A percentile compares a stretch with the other conserved stretches of the same genome.
These are phyloP conservation scores for Drosophila arizonae DNA, from an alignment of 1,140 invertebrate genomes.

Conservation along the genomic window DNA sequence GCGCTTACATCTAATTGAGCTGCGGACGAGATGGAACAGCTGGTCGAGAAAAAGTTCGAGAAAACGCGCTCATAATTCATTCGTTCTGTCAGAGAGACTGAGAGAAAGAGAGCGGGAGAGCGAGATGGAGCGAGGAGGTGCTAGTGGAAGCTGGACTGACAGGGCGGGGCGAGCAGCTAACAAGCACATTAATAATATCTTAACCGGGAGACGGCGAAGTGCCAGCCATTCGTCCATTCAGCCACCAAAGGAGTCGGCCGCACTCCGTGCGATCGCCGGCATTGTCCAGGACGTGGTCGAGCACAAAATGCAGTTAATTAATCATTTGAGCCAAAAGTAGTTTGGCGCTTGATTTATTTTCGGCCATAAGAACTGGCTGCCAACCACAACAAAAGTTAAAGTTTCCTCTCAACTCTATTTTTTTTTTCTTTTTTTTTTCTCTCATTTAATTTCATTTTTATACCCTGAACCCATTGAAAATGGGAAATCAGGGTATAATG, in stretches of 20 bases:
- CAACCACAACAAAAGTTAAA: constrained; percentile 66
- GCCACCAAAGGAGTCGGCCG: too few relatives aligned
- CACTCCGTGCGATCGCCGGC: constrained; percentile 1
- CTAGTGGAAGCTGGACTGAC: background rate
- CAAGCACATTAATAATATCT: constrained; percentile 79
- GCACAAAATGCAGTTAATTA: constrained; percentile 78
- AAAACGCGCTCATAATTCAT: constrained; percentile 70
- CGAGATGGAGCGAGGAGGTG: background rate
- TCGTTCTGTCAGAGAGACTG: too few relatives aligned
- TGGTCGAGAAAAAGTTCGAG: background rate
- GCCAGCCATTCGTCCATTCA: constrained; percentile 37
- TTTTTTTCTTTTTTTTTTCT: constrained; percentile 32
- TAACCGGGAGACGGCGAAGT: constrained; percentile 57
- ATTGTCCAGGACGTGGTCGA: constrained; percentile 36
- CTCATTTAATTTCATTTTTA: too few relatives aligned
- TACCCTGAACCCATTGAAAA: too few relatives aligned
- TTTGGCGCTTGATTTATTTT: constrained; percentile 76
- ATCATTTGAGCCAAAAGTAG: constrained; percentile 73
- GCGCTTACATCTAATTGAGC: constrained; percentile 4
- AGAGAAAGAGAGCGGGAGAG: too few relatives aligned
- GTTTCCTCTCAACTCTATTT: constrained; percentile 36
- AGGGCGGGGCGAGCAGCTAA: constrained; percentile 47
- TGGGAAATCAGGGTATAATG: too few relatives aligned
- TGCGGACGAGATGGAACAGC: background rate
- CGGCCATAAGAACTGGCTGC: constrained; percentile 51